phyloP scores from a whole-genome alignment of 2,888 invertebrate genomes.

The Epinotia demarniana region DNA sequence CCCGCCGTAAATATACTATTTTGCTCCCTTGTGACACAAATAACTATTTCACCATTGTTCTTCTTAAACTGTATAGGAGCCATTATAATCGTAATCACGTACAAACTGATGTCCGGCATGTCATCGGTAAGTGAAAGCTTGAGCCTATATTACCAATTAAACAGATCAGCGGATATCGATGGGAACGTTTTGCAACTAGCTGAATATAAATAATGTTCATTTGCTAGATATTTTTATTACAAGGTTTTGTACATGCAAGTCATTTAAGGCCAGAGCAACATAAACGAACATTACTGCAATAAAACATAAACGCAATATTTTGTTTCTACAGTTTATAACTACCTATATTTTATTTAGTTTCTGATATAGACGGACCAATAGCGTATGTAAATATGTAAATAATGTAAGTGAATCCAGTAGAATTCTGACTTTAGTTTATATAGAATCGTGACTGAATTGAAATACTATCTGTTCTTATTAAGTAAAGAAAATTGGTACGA shows the following conservation, averaged over 20 bases:
- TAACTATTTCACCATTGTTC: too few relatives aligned
- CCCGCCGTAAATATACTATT: too few relatives aligned
- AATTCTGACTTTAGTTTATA: slow-evolving; percentile 49
- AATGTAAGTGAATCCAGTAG: slow-evolving; percentile 70
- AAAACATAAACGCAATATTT: slow-evolving; percentile 4
- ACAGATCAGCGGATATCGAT: not conserved
- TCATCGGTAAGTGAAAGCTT: too few relatives aligned
- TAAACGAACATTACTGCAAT: not conserved
- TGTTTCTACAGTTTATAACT: slow-evolving; percentile 41
- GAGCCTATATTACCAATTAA: too few relatives aligned
- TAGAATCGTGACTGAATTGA: slow-evolving; percentile 27
- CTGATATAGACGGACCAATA: slow-evolving; percentile 82
- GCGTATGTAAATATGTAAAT: slow-evolving; percentile 82
- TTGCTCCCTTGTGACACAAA: too few relatives aligned
- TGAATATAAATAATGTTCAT: not conserved
- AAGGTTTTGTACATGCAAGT: not conserved
- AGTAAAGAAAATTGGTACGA: not conserved
- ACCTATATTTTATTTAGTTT: slow-evolving; percentile 51
- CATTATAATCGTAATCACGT: too few relatives aligned
- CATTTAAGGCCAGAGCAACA: not conserved
- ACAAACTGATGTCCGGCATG: too few relatives aligned
- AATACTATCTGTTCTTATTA: not conserved
- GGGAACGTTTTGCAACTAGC: not conserved
- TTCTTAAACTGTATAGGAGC: too few relatives aligned
- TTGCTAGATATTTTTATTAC: not conserved